Evolutionary conservation across 37 sponge, comb jelly and placozoan species (phyloP).

Genomic region (Amphimedon queenslandica): DNA sequence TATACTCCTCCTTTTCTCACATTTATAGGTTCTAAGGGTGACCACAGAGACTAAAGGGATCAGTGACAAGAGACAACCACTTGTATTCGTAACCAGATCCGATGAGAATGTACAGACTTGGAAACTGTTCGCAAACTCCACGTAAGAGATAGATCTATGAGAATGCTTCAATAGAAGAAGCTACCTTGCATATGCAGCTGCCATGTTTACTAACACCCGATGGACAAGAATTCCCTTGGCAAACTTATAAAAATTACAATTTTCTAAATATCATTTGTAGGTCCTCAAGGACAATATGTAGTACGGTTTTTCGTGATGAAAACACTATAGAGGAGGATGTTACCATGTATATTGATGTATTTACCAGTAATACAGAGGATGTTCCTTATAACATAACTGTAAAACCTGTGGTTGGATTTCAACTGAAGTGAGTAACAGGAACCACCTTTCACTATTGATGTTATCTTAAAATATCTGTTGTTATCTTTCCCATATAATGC

Average conservation of each 20-base stretch:
- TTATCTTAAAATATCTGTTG: no score
- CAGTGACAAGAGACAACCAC: background rate
- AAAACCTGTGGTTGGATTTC: constrained; percentile 27
- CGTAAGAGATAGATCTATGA: no score
- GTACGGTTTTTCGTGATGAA: no score
- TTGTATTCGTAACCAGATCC: constrained; percentile 22
- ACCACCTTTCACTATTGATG: no score
- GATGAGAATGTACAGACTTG: background rate
- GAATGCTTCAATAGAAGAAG: no score
- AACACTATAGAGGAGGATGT: background rate
- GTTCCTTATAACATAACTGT: constrained; percentile 16
- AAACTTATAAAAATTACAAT: no score
- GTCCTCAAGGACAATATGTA: no score
- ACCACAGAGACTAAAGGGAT: background rate
- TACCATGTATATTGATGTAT: constrained; percentile 30
- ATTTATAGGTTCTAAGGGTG: constrained; percentile 25
- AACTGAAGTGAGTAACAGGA: constrained; percentile 11
- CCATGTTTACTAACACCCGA: no score
- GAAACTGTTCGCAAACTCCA: background rate
- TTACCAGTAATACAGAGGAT: constrained; percentile 16
- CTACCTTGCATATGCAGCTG: no score
- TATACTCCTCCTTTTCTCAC: background rate
- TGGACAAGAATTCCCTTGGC: no score
- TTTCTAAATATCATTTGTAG: no score
- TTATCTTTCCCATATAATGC: no score